Evolutionary conservation across 2,113 vertebrate genomes (phyloP), one percentile per base, ranked within the genome.

Genomic region (Cyanistes caeruleus): DNA sequence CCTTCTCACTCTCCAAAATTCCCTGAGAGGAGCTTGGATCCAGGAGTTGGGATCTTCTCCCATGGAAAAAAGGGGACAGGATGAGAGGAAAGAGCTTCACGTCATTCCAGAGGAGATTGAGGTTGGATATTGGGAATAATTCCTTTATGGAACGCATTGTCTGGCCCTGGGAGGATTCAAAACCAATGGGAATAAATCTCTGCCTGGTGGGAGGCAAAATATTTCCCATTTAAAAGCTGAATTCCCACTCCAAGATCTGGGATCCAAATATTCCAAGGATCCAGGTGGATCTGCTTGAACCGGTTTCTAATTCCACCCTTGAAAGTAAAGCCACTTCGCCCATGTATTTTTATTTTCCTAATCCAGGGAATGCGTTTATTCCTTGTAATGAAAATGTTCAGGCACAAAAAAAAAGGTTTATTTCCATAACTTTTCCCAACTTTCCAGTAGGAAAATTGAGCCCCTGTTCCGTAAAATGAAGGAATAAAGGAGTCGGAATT

Each of bases 341-440:
- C 35, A 21, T 7, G 3, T 43, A 11, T 63, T 91, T 93, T 87
- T 70, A 30, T 87, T 93, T 82, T 75, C 80, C 7, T 33, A 28
- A 37, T 46, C 75, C 78, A 92, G 94, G 77, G 69, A 90, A 79
- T 39, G 13, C 23, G 60, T 92, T 79, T 62, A 68, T 43, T 64
- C 70, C 84, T 90, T 56, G 75, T 56, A 75, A 85, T 24, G 46
- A 82, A 87, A 92, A 79, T 55, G 52, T 87, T 95, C 75, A 82
- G 82, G 69, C 60, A 23, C 15, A 14, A 43, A 70, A 46, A 82
- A 59, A 55, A 87, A 25, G 75, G 65, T 63, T 92, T 70, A 62
- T 93, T 93, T 92, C 93, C 91, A 72, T 37, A 77, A 85, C 83
- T 33, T 96, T 96, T 72, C 90, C 94, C 93, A 95, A 55, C 49